A percentile compares a stretch with the other conserved stretches of the same genome.
Conservation (phyloP, 2,797 vertebrate species). For the Orestias chungarensis region DNA sequence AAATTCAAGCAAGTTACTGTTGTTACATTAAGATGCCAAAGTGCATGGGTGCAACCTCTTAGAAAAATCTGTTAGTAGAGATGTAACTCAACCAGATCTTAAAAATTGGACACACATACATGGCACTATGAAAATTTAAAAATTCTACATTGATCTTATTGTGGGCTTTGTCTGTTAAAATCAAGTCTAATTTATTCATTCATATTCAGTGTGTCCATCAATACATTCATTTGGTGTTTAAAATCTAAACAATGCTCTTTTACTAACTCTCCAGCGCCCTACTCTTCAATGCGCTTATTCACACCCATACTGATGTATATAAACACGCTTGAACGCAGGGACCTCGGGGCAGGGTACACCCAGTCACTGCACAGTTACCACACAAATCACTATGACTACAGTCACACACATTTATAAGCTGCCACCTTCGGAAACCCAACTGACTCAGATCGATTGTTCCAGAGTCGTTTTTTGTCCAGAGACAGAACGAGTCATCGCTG, state of each 20-base stretch:
- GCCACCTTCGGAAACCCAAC: slow-evolving; percentile 38
- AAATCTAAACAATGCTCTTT: slow-evolving; percentile 45
- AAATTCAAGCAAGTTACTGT: too few species aligned
- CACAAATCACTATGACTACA: slow-evolving; percentile 20
- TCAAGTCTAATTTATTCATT: slow-evolving; percentile 1
- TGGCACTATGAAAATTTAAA: slow-evolving; percentile 3
- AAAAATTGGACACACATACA: neutral
- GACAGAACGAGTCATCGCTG: slow-evolving; percentile 42
- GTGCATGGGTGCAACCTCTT: too few species aligned
- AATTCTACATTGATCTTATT: slow-evolving; percentile 28
- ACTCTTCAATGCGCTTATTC: slow-evolving; percentile 55
- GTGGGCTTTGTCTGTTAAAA: slow-evolving; percentile 16
- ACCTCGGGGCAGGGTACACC: slow-evolving; percentile 51
- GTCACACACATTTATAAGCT: slow-evolving; percentile 8
- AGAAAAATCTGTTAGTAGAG: neutral
- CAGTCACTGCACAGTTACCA: slow-evolving; percentile 32
- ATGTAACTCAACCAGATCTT: neutral
- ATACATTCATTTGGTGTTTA: slow-evolving; percentile 31
- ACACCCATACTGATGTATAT: slow-evolving; percentile 23
- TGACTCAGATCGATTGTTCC: slow-evolving; percentile 65
- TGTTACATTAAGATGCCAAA: too few species aligned
- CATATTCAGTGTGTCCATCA: slow-evolving; percentile 19
- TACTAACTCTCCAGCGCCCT: slow-evolving; percentile 39
- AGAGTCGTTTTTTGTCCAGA: slow-evolving; percentile 46
- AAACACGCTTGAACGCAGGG: slow-evolving; percentile 29